A percentile compares a stretch with the other conserved stretches of the same genome.
These are phyloP conservation scores for Ganaspis sp. DNA, from an alignment of 1,140 invertebrate genomes.

Conservation along the genomic window DNA sequence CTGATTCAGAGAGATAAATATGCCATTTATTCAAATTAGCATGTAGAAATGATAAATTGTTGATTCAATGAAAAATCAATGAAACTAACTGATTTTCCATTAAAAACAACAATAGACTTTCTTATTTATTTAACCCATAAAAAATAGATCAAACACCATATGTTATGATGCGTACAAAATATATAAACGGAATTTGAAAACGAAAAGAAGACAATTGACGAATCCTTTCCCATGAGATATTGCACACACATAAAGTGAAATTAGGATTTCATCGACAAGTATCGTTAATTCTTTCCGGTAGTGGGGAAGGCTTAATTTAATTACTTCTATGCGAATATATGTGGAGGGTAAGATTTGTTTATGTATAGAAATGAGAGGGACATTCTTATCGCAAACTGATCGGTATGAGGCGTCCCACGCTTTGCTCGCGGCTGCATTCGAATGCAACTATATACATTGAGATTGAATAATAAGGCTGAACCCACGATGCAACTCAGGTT, in stretches of 20 bases:
- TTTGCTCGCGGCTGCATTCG: background rate
- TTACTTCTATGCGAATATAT: background rate
- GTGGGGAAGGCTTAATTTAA: slow-evolving; percentile 1
- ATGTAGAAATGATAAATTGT: too few relatives aligned
- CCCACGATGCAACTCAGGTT: slow-evolving; percentile 19
- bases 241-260: background rate
- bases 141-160: too few relatives aligned
- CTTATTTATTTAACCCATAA: too few relatives aligned
- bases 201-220: background rate
- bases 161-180: too few relatives aligned
- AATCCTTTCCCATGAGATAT: background rate
- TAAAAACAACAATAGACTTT: too few relatives aligned
- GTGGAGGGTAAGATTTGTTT: slow-evolving; percentile 5
- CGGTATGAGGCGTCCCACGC: slow-evolving; percentile 18
- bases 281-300: slow-evolving; percentile 5
- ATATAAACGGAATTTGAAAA: too few relatives aligned
- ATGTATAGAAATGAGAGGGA: slow-evolving; percentile 11
- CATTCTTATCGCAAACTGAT: slow-evolving; percentile 15
- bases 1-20: too few relatives aligned
- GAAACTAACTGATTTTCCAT: too few relatives aligned
- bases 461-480: slow-evolving; percentile 23
- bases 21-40: too few relatives aligned
- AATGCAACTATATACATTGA: slow-evolving; percentile 21
- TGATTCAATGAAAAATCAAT: too few relatives aligned
- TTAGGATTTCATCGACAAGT: background rate